Percentiles rank a stretch among this genome's conserved stretches.
Evolutionary conservation across 2,888 invertebrate species (phyloP).

Genomic region (Pteria penguin): DNA sequence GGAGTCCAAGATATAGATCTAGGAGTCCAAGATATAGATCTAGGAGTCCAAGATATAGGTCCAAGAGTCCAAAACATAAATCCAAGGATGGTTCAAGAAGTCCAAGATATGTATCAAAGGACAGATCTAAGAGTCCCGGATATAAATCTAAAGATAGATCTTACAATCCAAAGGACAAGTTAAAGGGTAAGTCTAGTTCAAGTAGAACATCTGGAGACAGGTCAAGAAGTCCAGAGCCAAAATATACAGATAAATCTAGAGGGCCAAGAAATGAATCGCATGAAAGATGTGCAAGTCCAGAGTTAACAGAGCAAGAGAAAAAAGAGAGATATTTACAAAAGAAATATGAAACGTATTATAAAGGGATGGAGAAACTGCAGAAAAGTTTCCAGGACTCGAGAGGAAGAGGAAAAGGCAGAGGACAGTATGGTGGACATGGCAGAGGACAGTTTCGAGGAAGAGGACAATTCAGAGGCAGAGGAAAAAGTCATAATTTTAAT

Average conservation of each 20-base stretch:
- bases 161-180: background rate
- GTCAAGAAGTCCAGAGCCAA: background rate
- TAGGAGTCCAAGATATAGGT: background rate
- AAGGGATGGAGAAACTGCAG: background rate
- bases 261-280: background rate
- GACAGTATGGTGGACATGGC: background rate
- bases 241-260: background rate
- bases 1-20: background rate
- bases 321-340: background rate
- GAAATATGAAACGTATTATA: background rate
- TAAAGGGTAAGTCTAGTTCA: background rate
- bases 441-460: background rate
- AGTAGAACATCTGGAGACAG: background rate
- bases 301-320: background rate
- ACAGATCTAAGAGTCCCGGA: background rate
- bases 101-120: background rate
- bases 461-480: background rate
- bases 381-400: background rate
- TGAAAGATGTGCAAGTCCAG: background rate
- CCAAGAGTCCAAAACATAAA: background rate
- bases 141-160: background rate
- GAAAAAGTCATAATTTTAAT: too few species aligned
- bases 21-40: background rate
- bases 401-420: background rate
- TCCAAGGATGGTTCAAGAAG: background rate